Conservation (phyloP, 2,888 invertebrate genomes). For the Pecten maximus region DNA sequence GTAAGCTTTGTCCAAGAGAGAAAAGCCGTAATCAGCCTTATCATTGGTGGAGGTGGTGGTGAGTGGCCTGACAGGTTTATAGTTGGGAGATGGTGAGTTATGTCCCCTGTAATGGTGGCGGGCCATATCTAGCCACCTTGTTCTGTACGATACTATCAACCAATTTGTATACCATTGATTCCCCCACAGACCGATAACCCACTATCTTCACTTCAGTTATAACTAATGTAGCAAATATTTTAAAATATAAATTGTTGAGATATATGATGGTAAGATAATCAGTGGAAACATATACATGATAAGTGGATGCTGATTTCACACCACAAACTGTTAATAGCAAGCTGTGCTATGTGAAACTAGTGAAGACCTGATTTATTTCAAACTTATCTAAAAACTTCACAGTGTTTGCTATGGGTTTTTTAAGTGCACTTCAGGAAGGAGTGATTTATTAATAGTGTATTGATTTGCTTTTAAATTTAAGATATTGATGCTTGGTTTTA, state of each 20-base stretch:
- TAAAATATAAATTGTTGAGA: neutral
- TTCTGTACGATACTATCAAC: neutral
- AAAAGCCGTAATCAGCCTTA: neutral
- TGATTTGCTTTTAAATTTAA: neutral
- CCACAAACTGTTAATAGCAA: neutral
- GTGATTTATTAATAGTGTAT: neutral
- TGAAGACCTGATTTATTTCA: neutral
- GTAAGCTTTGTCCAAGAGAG: neutral
- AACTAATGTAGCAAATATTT: neutral
- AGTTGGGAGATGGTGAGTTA: neutral
- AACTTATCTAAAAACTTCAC: conserved; percentile 4
- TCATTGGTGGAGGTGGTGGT: neutral
- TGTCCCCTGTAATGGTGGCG: neutral
- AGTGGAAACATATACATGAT: neutral
- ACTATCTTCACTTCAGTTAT: neutral
- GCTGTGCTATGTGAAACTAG: neutral
- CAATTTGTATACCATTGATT: neutral
- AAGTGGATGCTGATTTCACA: conserved; percentile 14
- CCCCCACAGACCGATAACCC: neutral
- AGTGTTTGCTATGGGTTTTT: neutral
- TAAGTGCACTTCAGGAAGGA: neutral
- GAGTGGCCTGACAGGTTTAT: neutral
- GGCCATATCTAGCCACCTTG: neutral
- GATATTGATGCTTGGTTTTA: neutral
- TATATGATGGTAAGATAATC: neutral